A percentile compares a stretch with the other conserved stretches of the same genome.
Evolutionary conservation across 1,140 invertebrate genomes (phyloP).

Genomic region (Dendrolimus punctatus): DNA sequence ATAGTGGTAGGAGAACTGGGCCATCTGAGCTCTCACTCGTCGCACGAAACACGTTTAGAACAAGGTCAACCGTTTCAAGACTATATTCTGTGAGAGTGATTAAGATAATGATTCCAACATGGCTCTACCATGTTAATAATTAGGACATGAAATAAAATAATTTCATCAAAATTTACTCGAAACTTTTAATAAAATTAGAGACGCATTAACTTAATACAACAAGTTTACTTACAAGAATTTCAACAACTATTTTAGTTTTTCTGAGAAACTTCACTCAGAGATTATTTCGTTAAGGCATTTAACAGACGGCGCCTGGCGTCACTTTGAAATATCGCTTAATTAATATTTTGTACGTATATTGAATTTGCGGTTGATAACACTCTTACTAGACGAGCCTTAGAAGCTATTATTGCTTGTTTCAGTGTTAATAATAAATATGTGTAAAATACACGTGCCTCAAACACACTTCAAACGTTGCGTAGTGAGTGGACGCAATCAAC

Average conservation of each 20-base stretch:
- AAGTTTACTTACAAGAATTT: no score
- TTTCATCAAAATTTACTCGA: no score
- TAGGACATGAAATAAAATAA: no score
- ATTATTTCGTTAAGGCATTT: conserved; percentile 50
- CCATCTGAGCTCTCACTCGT: no score
- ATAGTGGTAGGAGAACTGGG: no score
- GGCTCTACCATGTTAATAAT: no score
- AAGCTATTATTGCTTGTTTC: conserved; percentile 17
- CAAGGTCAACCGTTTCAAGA: no score
- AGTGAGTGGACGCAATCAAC: conserved; percentile 42
- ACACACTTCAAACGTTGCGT: conserved; percentile 34
- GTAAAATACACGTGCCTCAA: conserved; percentile 21
- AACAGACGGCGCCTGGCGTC: conserved; percentile 37
- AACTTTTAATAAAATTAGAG: no score
- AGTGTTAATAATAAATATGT: conserved; percentile 16
- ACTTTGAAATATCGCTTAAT: conserved; percentile 47
- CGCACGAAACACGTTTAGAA: no score
- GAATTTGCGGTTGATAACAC: conserved; percentile 7
- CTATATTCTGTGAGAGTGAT: no score
- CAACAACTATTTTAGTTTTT: conserved; percentile 8
- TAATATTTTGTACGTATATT: conserved; percentile 29
- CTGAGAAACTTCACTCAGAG: conserved; percentile 27
- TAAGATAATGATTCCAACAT: no score
- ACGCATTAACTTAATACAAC: no score
- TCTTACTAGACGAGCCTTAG: conserved; percentile 20